Evolutionary conservation across 2,888 invertebrate species (phyloP).

Genomic region (Rhagophthalmus giganteus): DNA sequence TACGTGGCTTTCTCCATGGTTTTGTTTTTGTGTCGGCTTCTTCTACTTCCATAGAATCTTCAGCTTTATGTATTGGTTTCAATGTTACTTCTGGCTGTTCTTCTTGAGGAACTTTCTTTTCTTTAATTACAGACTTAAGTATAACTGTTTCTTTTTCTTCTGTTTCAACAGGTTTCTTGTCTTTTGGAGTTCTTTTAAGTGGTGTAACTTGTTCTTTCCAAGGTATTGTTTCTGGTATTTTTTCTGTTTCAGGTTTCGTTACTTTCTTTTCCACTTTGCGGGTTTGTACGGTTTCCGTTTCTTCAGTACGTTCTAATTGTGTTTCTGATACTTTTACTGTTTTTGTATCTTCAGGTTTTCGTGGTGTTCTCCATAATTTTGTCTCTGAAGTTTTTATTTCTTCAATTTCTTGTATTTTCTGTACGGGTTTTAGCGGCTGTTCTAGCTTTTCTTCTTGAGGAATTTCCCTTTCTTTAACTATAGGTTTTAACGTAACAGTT

Average conservation of each 20-base stretch:
- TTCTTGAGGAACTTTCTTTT: constrained; percentile 1
- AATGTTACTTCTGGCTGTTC: constrained; percentile 24
- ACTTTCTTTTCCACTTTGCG: constrained; percentile 56
- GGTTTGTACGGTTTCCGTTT: neutral
- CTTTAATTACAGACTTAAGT: constrained; percentile 20
- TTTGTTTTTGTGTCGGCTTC: constrained; percentile 57
- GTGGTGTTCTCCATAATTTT: constrained; percentile 31
- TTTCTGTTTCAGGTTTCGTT: constrained; percentile 36
- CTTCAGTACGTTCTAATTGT: constrained; percentile 8
- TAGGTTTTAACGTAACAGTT: constrained; percentile 16
- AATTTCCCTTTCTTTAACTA: constrained; percentile 9
- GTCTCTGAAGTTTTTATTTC: constrained; percentile 29
- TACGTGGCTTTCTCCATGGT: constrained; percentile 47
- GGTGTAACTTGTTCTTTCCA: constrained; percentile 26
- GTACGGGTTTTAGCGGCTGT: neutral
- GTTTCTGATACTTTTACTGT: constrained; percentile 12
- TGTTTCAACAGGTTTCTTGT: constrained; percentile 4
- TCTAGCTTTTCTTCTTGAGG: neutral
- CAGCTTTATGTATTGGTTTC: constrained; percentile 43
- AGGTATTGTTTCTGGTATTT: too few relatives aligned
- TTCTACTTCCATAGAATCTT: constrained; percentile 41
- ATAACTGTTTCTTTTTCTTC: constrained; percentile 14
- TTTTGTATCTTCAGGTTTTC: constrained; percentile 35
- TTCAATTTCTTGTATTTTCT: constrained; percentile 39
- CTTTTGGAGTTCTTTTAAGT: constrained; percentile 17